These are phyloP conservation scores for Platerodrilus igneus DNA, from an alignment of 2,888 invertebrate species.

Conservation along the genomic window DNA sequence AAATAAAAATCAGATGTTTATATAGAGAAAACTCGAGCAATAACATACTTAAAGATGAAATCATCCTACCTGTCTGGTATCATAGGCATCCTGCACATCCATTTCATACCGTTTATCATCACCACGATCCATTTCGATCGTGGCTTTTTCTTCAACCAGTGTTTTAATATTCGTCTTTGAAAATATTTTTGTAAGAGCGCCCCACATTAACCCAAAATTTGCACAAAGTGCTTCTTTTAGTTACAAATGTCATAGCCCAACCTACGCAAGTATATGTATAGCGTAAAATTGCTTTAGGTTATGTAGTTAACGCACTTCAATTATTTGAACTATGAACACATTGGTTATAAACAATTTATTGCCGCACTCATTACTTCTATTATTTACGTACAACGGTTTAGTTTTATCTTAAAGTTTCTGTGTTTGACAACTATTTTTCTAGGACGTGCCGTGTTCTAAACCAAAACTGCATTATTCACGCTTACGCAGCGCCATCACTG, in stretches of 20 bases:
- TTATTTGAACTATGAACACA: no score
- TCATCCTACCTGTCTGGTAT: constrained; percentile 60
- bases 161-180: constrained; percentile 40
- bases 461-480: no score
- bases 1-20: constrained; percentile 16
- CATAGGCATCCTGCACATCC: constrained; percentile 59
- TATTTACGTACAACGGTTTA: no score
- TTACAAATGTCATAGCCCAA: constrained; percentile 48
- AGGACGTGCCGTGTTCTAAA: constrained; percentile 43
- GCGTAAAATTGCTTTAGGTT: no score
- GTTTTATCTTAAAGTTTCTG: constrained; percentile 13
- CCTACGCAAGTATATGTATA: constrained; percentile 40
- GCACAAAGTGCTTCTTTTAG: constrained; percentile 38
- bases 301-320: no score
- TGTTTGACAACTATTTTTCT: constrained; percentile 39
- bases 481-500: no score
- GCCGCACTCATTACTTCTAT: no score
- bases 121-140: constrained; percentile 41
- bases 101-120: constrained; percentile 55
- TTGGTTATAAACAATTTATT: no score
- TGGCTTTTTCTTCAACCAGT: constrained; percentile 33
- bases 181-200: constrained; percentile 47
- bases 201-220: constrained; percentile 45
- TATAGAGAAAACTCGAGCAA: constrained; percentile 7
- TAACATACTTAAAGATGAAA: constrained; percentile 19